Base-by-base conservation (phyloP, 2,888 invertebrate genomes). In the Sympetrum striolatum region DNA sequence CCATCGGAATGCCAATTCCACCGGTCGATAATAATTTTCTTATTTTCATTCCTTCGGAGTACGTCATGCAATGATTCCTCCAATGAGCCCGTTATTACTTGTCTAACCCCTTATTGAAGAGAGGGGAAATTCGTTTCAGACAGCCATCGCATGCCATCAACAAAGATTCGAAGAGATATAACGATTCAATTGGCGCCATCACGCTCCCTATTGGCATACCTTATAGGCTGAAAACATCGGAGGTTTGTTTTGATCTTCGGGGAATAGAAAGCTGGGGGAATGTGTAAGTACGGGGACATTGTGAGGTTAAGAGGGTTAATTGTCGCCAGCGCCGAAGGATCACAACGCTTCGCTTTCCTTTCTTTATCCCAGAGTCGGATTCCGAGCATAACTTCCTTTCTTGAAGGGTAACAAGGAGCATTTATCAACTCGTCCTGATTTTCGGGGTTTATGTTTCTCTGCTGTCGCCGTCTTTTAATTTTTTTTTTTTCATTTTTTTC, bases 281-380 rank as follows among this genome's bases (percentile, higher is more conserved):
- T 73, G n/a, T n/a, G 73, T 25, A 73, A 73, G 73, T 73, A 60
- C 10, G 18, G 4, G 82, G 58, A 60, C 58, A 58, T 60, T n/a
- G 10, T 37, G 58, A 58, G 86, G 86, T 86, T 86, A 86, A 86
- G 60, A n/a, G 86, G 86, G 86, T 86, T 86, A 86, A 86, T 86
- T 64, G 60, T 86, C 86, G 18, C n/a, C n/a, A 64, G 60, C 35
- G 35, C 8, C 39, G 39, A 39, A 15, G 39, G 39, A 37, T 60
- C 82, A 35, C 35, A 58, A 31, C 18, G 4, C 48, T 58, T 58
- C 58, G 82, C 58, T 25, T 86, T 60, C 64, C 2, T 10, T 86
- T 86, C n/a, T 22, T 64, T 60, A 37, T 37, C 60, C 22, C n/a
- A 6, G 2, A 5, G 60, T 12, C n/a, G 73, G 73, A 73, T 73